Percentiles rank a stretch among this genome's conserved stretches.
These are phyloP conservation scores for Machimus atricapillus DNA, from an alignment of 2,888 invertebrate species.

Conservation along the genomic window DNA sequence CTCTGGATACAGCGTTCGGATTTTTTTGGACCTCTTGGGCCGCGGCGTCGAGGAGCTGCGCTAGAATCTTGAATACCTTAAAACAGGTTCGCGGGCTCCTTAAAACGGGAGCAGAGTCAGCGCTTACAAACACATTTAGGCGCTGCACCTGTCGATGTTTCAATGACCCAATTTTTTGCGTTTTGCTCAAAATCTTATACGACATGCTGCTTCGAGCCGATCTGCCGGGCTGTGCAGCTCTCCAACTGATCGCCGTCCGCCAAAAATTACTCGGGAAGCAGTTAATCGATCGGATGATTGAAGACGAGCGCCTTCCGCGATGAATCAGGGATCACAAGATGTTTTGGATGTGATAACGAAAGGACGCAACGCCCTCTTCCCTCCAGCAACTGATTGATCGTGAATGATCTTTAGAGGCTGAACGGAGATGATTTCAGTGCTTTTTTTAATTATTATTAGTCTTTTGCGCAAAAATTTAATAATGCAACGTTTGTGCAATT, in stretches of 20 bases:
- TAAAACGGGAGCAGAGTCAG: neutral
- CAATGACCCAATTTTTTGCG: constrained; percentile 41
- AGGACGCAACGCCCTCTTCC: constrained; percentile 29
- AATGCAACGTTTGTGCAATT: no score
- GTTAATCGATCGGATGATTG: constrained; percentile 34
- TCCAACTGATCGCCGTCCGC: neutral
- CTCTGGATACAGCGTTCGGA: neutral
- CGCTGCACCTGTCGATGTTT: constrained; percentile 38
- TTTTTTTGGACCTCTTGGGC: neutral
- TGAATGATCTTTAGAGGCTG: neutral
- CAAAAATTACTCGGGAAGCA: constrained; percentile 6
- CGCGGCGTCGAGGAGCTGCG: neutral
- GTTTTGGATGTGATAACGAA: neutral
- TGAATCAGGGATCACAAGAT: neutral
- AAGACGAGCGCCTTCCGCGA: neutral
- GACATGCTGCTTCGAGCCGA: neutral
- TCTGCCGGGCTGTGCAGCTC: neutral
- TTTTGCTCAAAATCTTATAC: neutral
- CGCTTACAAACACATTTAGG: neutral
- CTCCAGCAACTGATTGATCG: neutral
- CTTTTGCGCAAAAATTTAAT: neutral
- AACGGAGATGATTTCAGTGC: neutral
- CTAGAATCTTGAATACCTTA: constrained; percentile 2
- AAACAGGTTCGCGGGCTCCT: constrained; percentile 1
- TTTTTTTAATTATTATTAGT: neutral